Conservation (phyloP, 2,888 invertebrate genomes). For the Eremobia ochroleuca region DNA sequence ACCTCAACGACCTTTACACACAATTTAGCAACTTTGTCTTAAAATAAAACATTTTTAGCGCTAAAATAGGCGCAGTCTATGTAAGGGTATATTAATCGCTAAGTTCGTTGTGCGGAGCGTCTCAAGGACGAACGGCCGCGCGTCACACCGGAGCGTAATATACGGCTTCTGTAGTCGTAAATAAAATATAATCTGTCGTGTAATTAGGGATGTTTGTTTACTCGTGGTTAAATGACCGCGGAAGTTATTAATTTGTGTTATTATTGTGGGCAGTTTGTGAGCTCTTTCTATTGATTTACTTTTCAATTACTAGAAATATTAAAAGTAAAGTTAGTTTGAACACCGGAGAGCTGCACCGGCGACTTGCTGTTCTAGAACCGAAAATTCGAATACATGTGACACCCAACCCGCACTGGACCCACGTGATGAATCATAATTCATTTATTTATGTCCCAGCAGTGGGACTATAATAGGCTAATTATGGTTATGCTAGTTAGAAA, state of each 20-base stretch:
- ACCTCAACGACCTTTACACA: constrained; percentile 16
- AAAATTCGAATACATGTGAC: too few species aligned
- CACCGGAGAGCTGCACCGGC: too few species aligned
- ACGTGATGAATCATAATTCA: too few species aligned
- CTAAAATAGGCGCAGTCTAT: constrained; percentile 40
- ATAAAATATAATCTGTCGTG: constrained; percentile 30
- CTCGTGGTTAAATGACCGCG: background rate
- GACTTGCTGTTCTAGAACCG: too few species aligned
- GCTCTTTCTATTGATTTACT: background rate
- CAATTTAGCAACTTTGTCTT: constrained; percentile 41
- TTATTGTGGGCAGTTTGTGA: background rate
- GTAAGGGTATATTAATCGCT: constrained; percentile 44
- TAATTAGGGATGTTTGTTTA: constrained; percentile 26
- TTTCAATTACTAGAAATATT: background rate
- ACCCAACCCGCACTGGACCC: too few species aligned
- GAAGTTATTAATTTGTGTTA: background rate
- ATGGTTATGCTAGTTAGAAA: background rate
- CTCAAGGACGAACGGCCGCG: constrained; percentile 69
- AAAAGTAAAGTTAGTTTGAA: background rate
- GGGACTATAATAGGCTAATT: background rate
- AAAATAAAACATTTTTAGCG: constrained; percentile 48
- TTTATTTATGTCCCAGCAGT: background rate
- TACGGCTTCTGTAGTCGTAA: constrained; percentile 44
- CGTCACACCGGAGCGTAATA: constrained; percentile 53
- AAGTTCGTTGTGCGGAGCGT: constrained; percentile 73